Evolutionary conservation across 2,888 invertebrate genomes (phyloP).

Genomic region (Coleophora flavipennella): DNA sequence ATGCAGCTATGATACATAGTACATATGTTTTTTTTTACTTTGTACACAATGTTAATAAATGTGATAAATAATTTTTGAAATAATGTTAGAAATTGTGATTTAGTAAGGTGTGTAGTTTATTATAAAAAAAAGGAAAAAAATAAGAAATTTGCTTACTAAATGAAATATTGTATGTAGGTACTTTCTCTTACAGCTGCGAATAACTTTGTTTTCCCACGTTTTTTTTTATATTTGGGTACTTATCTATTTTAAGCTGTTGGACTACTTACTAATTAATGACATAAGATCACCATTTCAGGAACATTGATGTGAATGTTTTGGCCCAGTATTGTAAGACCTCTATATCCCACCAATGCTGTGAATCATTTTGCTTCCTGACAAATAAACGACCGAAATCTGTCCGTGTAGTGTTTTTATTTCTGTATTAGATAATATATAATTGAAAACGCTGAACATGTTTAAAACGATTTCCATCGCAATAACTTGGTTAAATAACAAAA

Average conservation of each 20-base stretch:
- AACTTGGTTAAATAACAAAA: too few relatives aligned
- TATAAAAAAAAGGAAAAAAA: slow-evolving; percentile 29
- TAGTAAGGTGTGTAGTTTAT: slow-evolving; percentile 66
- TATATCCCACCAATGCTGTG: slow-evolving; percentile 73
- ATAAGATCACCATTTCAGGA: slow-evolving; percentile 45
- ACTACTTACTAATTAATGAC: slow-evolving; percentile 50
- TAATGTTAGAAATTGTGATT: slow-evolving; percentile 70
- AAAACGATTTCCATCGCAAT: too few relatives aligned
- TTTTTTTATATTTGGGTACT: slow-evolving; percentile 62
- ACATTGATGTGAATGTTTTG: slow-evolving; percentile 55
- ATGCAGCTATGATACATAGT: slow-evolving; percentile 58
- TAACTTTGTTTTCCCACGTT: slow-evolving; percentile 59
- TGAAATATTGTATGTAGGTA: slow-evolving; percentile 31
- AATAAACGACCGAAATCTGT: slow-evolving; percentile 69
- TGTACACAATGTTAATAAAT: slow-evolving; percentile 68
- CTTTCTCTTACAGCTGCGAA: slow-evolving; percentile 50
- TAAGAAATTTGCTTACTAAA: slow-evolving; percentile 59
- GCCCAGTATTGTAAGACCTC: slow-evolving; percentile 62
- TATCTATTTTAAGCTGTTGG: slow-evolving; percentile 63
- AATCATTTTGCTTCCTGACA: slow-evolving; percentile 72
- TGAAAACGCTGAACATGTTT: too few relatives aligned
- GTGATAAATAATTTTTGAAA: slow-evolving; percentile 69
- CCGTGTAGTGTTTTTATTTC: slow-evolving; percentile 26
- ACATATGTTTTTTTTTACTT: slow-evolving; percentile 69
- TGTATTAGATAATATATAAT: too few relatives aligned